phyloP scores from a whole-genome alignment of 2,797 vertebrate genomes.

The Tokudaia muenninki region DNA sequence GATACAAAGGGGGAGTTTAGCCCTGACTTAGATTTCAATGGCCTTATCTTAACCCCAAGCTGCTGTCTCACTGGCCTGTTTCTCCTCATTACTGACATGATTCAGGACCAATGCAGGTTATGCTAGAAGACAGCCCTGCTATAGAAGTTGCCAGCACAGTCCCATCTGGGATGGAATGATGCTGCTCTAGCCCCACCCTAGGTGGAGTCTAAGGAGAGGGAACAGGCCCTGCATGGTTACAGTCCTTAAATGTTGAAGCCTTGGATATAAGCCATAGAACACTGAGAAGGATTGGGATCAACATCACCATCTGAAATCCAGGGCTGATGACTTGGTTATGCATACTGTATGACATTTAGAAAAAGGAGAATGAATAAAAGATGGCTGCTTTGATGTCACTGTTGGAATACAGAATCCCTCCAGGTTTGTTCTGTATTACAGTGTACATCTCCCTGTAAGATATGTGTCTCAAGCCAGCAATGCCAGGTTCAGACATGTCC shows the following conservation, averaged over 20 bases:
- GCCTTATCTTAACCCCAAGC: not conserved
- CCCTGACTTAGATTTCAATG: not conserved
- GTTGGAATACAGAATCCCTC: not conserved
- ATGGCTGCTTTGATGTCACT: not conserved
- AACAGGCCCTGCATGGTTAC: rapidly evolving
- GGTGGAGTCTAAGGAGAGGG: not conserved
- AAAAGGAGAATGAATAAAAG: not conserved
- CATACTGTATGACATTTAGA: not conserved
- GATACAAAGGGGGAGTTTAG: not conserved
- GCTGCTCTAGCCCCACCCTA: not conserved
- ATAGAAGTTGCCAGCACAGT: not conserved
- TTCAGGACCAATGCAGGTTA: not conserved
- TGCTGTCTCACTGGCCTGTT: rapidly evolving
- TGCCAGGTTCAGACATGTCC: not conserved
- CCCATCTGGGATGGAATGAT: no score
- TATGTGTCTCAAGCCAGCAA: not conserved
- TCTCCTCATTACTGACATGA: not conserved
- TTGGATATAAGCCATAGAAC: not conserved
- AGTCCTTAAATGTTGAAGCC: not conserved
- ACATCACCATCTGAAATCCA: not conserved
- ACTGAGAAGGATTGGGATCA: no score
- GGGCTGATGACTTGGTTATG: not conserved
- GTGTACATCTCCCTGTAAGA: not conserved
- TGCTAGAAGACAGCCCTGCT: not conserved
- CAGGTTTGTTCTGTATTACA: not conserved